Evolutionary conservation across 2,113 vertebrate species (phyloP), one percentile per base, ranked within the genome.

Genomic region (Grantiella picta): DNA sequence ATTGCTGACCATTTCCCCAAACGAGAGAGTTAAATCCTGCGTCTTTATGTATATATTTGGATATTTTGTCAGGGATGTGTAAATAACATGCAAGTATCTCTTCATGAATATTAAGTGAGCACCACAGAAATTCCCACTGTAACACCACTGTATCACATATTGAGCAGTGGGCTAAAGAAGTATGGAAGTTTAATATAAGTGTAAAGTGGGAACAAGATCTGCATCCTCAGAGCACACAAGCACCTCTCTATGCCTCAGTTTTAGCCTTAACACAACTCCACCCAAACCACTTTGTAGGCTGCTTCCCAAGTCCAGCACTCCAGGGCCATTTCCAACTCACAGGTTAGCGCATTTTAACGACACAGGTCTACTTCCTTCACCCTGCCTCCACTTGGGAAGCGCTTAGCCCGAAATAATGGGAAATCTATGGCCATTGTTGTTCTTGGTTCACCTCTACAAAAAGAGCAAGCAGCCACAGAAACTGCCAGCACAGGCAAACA

Each of bases 321-420:
- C 42, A 33, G 29, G 54, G 40, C 29, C 2, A 2, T 57, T 79
- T 59, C 83, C 86, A 82, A 1, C 11, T 24, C 17, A 19, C 5
- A 28, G 15, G 13, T 25, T 27, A 52, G 19, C 0, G 0, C 9
- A 24, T 63, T 69, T 50, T 38, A 86, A 64, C 0, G 1, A 23
- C 28, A 23, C 2, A 47, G 28, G 14, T 80, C 63, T 28, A 35
- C 4, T 47, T 49, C 21, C 35, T 54, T 68, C 3, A 1, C 33
- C 10, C 33, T 70, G 28, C 35, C 31, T 59, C 56, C 25, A 15
- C 5, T 10, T 33, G 18, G 71, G 63, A 82, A 76, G 22, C 17
- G 4, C 49, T 75, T 50, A 27, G n/a, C 36, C 52, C 57, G 78
- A 65, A 85, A 44, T 50, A 72, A 68, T 88, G 33, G 29, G 19